These are phyloP conservation scores for Apamea sordens DNA, from an alignment of 2,888 invertebrate species.

Conservation along the genomic window DNA sequence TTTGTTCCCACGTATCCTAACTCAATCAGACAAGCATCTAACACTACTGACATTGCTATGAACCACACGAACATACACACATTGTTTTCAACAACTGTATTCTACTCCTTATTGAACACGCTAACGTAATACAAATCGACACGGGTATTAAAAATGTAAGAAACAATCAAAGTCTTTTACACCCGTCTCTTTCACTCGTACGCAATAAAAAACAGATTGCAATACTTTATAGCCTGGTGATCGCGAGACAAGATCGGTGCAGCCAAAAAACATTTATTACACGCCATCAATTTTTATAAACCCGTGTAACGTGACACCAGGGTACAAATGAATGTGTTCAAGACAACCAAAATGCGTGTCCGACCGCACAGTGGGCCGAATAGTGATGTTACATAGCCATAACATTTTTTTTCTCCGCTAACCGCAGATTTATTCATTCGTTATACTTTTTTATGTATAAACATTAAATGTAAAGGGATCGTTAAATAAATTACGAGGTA, in stretches of 20 bases:
- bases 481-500: constrained; percentile 47
- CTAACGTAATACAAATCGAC: constrained; percentile 82
- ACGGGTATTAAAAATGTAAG: constrained; percentile 79
- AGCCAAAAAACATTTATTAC: constrained; percentile 88
- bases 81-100: constrained; percentile 73
- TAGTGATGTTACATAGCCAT: constrained; percentile 66
- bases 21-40: constrained; percentile 47
- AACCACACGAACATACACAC: constrained; percentile 74
- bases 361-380: constrained; percentile 77
- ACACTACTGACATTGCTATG: constrained; percentile 54
- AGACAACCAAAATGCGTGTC: constrained; percentile 76
- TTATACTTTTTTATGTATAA: constrained; percentile 50
- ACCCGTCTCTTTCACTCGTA: constrained; percentile 70
- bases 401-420: constrained; percentile 45
- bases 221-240: constrained; percentile 78
- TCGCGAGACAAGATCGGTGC: constrained; percentile 78
- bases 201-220: constrained; percentile 63
- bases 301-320: constrained; percentile 86
- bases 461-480: constrained; percentile 51
- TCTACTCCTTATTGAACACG: constrained; percentile 75
- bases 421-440: constrained; percentile 55
- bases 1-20: constrained; percentile 47
- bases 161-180: constrained; percentile 73
- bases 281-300: constrained; percentile 86
- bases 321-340: constrained; percentile 77